Evolutionary conservation across 2,888 invertebrate species (phyloP).

Genomic region (Andrena fulva): DNA sequence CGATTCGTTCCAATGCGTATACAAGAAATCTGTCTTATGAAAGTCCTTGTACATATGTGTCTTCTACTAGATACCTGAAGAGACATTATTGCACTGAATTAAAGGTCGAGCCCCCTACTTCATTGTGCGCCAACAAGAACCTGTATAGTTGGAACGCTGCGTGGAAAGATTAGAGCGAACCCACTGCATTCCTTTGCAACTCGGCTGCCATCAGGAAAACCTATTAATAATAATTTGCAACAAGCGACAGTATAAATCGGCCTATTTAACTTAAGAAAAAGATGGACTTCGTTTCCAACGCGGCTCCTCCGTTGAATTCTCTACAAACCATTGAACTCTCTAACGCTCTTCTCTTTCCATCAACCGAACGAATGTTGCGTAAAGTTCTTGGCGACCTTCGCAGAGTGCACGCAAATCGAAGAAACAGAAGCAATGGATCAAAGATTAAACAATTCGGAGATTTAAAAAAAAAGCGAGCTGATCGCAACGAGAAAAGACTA

Average conservation of each 20-base stretch:
- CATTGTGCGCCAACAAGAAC: slow-evolving; percentile 83
- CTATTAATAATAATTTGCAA: too few relatives aligned
- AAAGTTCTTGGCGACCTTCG: slow-evolving; percentile 25
- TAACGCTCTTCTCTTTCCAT: slow-evolving; percentile 56
- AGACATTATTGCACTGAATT: slow-evolving; percentile 79
- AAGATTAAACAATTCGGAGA: slow-evolving; percentile 3
- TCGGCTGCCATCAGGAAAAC: background rate
- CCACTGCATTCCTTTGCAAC: background rate
- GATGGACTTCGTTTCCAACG: background rate
- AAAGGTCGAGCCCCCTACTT: slow-evolving; percentile 80
- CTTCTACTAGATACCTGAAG: slow-evolving; percentile 71
- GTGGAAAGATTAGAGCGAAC: slow-evolving; percentile 63
- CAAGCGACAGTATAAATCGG: slow-evolving; percentile 21
- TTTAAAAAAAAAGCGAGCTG: background rate
- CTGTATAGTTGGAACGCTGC: slow-evolving; percentile 64
- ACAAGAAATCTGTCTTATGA: slow-evolving; percentile 50
- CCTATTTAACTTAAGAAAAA: slow-evolving; percentile 46
- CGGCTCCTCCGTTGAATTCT: background rate
- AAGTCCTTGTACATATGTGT: slow-evolving; percentile 68
- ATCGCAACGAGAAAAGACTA: slow-evolving; percentile 15
- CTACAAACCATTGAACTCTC: background rate
- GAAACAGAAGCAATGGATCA: slow-evolving; percentile 11
- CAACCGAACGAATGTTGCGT: background rate
- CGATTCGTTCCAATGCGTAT: slow-evolving; percentile 38
- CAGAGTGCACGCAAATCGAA: background rate